Percentiles rank a stretch among this genome's conserved stretches.
phyloP scores from a whole-genome alignment of 1,140 invertebrate genomes.

The Macrobrachium nipponense region DNA sequence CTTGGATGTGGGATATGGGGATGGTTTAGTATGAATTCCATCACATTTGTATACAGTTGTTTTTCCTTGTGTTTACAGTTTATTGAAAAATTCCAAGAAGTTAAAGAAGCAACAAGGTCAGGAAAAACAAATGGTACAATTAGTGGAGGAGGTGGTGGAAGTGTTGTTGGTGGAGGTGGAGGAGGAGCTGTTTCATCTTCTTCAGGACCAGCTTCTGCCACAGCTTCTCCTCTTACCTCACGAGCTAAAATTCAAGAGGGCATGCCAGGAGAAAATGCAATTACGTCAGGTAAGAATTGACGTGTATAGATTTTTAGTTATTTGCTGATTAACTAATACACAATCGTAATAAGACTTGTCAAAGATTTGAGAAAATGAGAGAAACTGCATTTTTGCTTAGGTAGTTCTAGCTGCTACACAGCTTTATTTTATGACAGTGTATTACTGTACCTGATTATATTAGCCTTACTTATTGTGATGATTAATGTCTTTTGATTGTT shows the following conservation, averaged over 20 bases:
- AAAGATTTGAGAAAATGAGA: too few relatives aligned
- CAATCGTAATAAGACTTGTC: too few relatives aligned
- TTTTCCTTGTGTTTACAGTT: slow-evolving; percentile 77
- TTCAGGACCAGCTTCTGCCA: slow-evolving; percentile 68
- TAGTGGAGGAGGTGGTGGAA: slow-evolving; percentile 40
- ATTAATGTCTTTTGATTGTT: too few relatives aligned
- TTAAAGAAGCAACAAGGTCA: slow-evolving; percentile 87
- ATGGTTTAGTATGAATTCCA: neutral
- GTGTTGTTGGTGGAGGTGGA: slow-evolving; percentile 32
- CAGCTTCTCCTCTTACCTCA: slow-evolving; percentile 61
- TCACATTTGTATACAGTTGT: neutral
- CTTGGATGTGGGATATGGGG: too few relatives aligned
- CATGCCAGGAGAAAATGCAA: slow-evolving; percentile 62
- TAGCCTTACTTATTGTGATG: too few relatives aligned
- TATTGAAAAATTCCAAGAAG: slow-evolving; percentile 98
- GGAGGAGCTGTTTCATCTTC: slow-evolving; percentile 68
- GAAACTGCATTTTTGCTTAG: too few relatives aligned
- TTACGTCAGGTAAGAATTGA: slow-evolving; percentile 65
- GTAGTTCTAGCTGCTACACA: too few relatives aligned
- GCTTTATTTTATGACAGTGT: too few relatives aligned
- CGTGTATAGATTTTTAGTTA: neutral
- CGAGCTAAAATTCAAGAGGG: slow-evolving; percentile 62
- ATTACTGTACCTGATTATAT: too few relatives aligned
- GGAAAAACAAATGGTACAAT: slow-evolving; percentile 64
- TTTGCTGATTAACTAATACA: neutral